Base-by-base conservation (phyloP, 2,888 invertebrate genomes). In the Notodonta dromedarius region DNA sequence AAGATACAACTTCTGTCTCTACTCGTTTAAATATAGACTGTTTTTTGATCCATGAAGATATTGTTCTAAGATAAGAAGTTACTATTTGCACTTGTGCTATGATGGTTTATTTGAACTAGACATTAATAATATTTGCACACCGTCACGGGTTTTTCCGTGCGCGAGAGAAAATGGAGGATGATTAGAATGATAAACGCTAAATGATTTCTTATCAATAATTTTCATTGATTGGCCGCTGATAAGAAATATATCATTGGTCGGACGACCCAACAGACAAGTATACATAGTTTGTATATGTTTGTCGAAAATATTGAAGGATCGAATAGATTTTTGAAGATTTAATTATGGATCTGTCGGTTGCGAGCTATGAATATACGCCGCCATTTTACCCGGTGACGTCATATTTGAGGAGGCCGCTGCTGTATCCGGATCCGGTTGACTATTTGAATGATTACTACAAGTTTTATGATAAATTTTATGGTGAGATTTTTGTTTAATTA, bases 1-100 rank as follows among this genome's bases (percentile, higher is more conserved):
- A 80, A 73, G 89, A 76, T 93, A 93, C 79, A 93, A 88, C 76
- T 93, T 85, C 78, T 93, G 93, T 77, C 86, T 93, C 42, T 88
- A 87, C 82, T 89, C 91, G 39, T 93, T 93, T 70, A 93, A 93
- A 70, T 93, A 91, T 71, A 89, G 85, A 87, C 81, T 79, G 51
- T 80, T 85, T 59, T 83, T 79, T 73, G 85, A 86, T 67, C 81
- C 79, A 50, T 81, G 82, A 82, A 74, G 13, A 44, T 55, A 64
- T 56, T 61, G 59, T 61, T 61, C 62, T 69, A 71, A 67, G 63
- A 63, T 46, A 57, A 57, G n/a, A 46, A 13, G 13, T n/a, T n/a
- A n/a, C 46, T 46, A n/a, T 46, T 46, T 46, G 46, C 46, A n/a
- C 46, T 13, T 46, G 4, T 5, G 50, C 50, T 16, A 16, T 11